Evolutionary conservation across 2,797 vertebrate species (phyloP), one percentile per base, ranked within the genome.

Genomic region (Lacerta bilineata): DNA sequence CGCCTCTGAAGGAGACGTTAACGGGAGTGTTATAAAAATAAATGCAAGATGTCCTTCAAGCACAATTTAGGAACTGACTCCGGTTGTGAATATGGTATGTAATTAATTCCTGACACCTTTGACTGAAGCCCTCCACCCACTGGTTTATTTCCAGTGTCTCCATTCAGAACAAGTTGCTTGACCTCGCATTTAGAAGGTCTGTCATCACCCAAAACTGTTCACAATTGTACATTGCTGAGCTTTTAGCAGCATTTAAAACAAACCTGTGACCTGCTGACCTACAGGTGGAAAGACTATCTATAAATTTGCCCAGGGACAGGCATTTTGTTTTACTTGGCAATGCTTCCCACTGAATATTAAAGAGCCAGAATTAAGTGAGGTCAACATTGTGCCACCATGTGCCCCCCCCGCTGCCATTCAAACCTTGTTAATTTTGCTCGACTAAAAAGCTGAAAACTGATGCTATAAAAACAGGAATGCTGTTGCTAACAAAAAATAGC

Each of bases 251-350:
- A 94, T 95, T 92, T 95, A 94, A 92, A 95, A 94, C 43, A 91
- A 95, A 95, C 93, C 89, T 93, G 93, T 95, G 95, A 96, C 95
- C 95, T 94, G 88, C 59, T 95, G 95, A 92, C 96, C 95, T 88
- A 5, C 25, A 95, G 94, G 95, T 95, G 95, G 93, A 95, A 96
- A 96, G 88, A 94, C 93, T 95, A 93, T 94, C 95, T 95, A 96
- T 96, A 96, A 96, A 96, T 94, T 93, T 89, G 85, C 93, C 91
- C 94, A 96, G 93, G 94, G 94, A 89, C 86, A 85, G 80, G 84
- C 91, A 79, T 76, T 76, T 55, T 85, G 91, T 93, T 95, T 90
- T 91, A 91, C 92, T 75, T 92, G 91, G 94, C 92, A 88, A 89
- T 92, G 80, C 10, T 95, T 94, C 93, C 94, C 91, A 93, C 87